These are phyloP conservation scores for Molothrus ater DNA, from an alignment of 2,797 vertebrate species.

Conservation along the genomic window DNA sequence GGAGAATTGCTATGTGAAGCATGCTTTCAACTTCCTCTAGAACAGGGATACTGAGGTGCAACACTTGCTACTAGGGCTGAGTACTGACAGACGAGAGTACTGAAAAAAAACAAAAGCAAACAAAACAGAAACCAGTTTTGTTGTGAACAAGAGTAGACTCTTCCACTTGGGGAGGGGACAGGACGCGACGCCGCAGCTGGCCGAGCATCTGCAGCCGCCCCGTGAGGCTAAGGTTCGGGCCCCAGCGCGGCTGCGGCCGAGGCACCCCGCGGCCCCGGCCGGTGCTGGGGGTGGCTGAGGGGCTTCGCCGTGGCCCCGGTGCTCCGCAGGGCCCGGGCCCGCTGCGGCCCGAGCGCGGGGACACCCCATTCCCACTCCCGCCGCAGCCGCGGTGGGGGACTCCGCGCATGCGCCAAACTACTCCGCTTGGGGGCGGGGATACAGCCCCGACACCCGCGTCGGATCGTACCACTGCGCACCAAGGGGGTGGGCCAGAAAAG, in stretches of 20 bases:
- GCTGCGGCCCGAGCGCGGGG: rapidly evolving
- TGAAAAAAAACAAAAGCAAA: neutral
- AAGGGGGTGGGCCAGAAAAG: rapidly evolving
- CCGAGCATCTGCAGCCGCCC: neutral
- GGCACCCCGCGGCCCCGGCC: no score
- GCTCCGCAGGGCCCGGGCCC: no score
- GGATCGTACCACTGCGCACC: neutral
- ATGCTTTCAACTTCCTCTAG: neutral
- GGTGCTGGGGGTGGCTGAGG: rapidly evolving
- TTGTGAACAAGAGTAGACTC: neutral
- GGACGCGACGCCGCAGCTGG: rapidly evolving
- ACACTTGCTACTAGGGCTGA: rapidly evolving
- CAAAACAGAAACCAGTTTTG: rapidly evolving
- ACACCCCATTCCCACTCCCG: rapidly evolving
- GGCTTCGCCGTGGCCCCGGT: rapidly evolving
- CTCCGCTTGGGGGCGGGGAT: neutral
- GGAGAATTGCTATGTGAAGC: rapidly evolving
- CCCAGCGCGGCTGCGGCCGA: rapidly evolving
- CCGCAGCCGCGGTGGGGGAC: rapidly evolving
- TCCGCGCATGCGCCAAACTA: neutral
- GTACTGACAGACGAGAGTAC: no score
- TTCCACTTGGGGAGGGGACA: neutral
- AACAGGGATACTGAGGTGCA: rapidly evolving
- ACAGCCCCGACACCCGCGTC: rapidly evolving
- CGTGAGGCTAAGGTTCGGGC: no score